Percentiles rank a stretch among this genome's conserved stretches.
These are phyloP conservation scores for Girardinus metallicus DNA, from an alignment of 2,797 vertebrate species.

Conservation along the genomic window DNA sequence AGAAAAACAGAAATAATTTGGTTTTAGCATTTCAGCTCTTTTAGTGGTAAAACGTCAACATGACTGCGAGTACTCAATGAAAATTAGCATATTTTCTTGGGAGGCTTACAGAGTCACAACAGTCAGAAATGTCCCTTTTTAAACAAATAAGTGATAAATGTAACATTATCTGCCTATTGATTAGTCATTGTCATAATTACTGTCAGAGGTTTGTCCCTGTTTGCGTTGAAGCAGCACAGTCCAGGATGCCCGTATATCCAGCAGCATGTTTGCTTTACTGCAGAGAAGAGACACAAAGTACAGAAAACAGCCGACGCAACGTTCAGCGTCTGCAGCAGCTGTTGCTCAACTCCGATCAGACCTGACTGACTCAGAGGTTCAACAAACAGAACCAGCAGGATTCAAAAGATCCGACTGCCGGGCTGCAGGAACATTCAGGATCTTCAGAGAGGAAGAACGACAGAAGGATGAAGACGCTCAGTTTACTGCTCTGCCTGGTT, in stretches of 20 bases:
- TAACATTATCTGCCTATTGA: not conserved
- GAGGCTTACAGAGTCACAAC: not conserved
- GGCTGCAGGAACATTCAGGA: constrained; percentile 15
- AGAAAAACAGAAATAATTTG: not conserved
- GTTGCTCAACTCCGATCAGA: constrained; percentile 28
- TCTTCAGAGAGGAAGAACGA: not conserved
- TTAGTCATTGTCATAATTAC: not conserved
- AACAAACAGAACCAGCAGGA: not conserved
- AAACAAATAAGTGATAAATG: not conserved
- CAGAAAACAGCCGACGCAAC: constrained; percentile 15
- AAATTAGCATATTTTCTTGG: not conserved
- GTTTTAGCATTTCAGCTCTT: not conserved
- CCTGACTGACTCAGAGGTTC: constrained; percentile 20
- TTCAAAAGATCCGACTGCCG: constrained; percentile 35
- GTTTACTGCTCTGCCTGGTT: constrained; percentile 20
- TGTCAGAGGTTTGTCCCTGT: constrained; percentile 5
- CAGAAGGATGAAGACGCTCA: constrained; percentile 29
- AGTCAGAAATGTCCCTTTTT: not conserved
- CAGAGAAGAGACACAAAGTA: constrained; percentile 12
- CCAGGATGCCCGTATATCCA: constrained; percentile 4
- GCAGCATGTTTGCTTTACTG: not conserved
- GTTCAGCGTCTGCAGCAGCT: not conserved
- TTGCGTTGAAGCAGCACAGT: not conserved
- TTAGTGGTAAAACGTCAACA: not conserved
- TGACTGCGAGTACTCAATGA: not conserved